Base-by-base conservation (phyloP, 2,113 vertebrate species). In the Sinosuthora webbiana region DNA sequence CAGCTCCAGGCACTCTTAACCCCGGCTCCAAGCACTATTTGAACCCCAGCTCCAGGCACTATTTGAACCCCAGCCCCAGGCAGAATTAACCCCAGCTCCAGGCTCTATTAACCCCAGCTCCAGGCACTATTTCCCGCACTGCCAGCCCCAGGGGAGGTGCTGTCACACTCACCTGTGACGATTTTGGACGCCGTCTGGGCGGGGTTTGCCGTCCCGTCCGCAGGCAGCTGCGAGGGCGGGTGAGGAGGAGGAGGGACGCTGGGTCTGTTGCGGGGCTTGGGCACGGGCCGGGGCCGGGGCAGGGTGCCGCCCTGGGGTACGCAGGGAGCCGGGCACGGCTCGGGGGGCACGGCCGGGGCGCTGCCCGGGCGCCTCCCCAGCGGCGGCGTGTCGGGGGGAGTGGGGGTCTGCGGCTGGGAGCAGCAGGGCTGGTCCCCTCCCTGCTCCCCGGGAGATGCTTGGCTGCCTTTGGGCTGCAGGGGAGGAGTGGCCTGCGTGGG, bases 231-330 rank as follows among this genome's bases (percentile, higher is more conserved):
- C 13, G 97, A 49, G 3, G 98, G 97, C 21, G 99, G 99, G 65
- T 99, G 99, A 0, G 99, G 99, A 0, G 99, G 99, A 1, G 99
- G 99, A 1, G 99, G 99, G 73, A 99, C 49, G 8, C 83, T 99
- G 70, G 99, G 99, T 33, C 99, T 98, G 96, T 99, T 99, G 44
- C 99, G 95, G 16, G 99, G 99, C 70, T 98, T 99, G 21, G 99
- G 99, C 57, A 99, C 99, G 0, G 99, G 99, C 60, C 99, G 97
- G 0, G 98, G 98, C 62, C 99, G 97, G 0, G 98, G 98, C 20
- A 99, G 92, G 1, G 99, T 99, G 30, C 99, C 99, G 0, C 97
- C 85, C 44, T 98, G 98, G 5, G 97, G 96, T 3, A 95, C 82
- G 35, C 97, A 95, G 42, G 94, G 95, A 37, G 95, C 88, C 85